Base-by-base conservation (phyloP, 2,888 invertebrate species). In the Calephelis perditalis region DNA sequence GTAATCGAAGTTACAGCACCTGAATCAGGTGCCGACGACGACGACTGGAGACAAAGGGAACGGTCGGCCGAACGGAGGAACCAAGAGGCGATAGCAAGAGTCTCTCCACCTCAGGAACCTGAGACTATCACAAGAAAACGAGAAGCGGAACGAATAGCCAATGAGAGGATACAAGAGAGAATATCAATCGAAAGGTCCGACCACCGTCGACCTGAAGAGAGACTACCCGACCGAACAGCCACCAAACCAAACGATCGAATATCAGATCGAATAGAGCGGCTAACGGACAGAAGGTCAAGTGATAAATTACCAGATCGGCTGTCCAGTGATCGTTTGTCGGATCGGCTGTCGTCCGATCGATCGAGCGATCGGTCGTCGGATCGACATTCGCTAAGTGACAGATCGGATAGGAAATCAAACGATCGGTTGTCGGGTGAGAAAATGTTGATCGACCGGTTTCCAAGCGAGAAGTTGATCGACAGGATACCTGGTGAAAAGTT, bases 1-100 rank as follows among this genome's bases (percentile, higher is more conserved):
- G 93, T 95, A 60, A 93, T 95, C 63, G 95, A 94, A 69, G 82
- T 82, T 40, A 84, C 81, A 0, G 81, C 86, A 6, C 82, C 84
- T 3, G 84, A 85, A 63, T 77, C 83, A 0, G 82, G 84, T 7
- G 81, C 77, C 5, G 86, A 85, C 63, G 86, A 87, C 58, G 87
- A 87, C 44, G 82, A 86, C 78, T 65, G 91, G 77, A 67, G 78
- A 78, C 91, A 74, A 75, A 87, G 74, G 12, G 83, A 80, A 45
- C 74, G 78, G 3, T 83, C 84, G 6, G 74, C 73, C 10, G 85
- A 84, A 63, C 66, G 82, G 7, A 69, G 85, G 43, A 79, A 81
- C 62, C 83, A 85, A 57, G 88, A 89, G 64, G 86, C 84, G 0
- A 70, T 84, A 43, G 85, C 86, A 0, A 68, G 86, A 15, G 77